Base-by-base conservation (phyloP, 2,113 vertebrate species). In the Chloropsis hardwickii region DNA sequence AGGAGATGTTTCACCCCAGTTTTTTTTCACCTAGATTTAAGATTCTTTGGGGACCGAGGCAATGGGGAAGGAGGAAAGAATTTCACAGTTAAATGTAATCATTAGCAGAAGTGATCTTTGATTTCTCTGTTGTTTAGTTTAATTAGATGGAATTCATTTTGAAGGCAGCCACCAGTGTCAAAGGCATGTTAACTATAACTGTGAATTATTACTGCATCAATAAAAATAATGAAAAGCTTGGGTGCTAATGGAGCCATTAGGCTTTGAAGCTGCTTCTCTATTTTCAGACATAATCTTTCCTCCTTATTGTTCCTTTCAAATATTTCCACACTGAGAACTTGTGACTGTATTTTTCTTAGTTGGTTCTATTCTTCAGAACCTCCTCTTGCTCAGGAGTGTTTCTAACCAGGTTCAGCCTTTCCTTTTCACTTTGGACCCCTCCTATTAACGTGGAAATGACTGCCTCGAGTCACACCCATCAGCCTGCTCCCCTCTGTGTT, bases 151-250 rank as follows among this genome's bases (percentile, higher is more conserved):
- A 90, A 95, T 91, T 95, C 87, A 96, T 96, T 97, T 80, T 0
- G 81, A 87, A 93, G 88, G 91, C 88, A 96, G 86, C 73, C 9
- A 1, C 88, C 87, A 88, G 28, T 73, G 94, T 94, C 93, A 94
- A 84, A 95, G 76, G 88, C 93, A 92, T 6, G 86, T 93, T 95
- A 97, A 85, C 93, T 86, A 81, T 92, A 95, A 94, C 81, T 92
- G 82, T 96, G 94, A 97, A 95, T 96, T 97, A 97, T 96, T 94
- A 94, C 85, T 95, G 88, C 94, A 87, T 92, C 94, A 93, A 94
- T 97, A 97, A 95, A 95, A 96, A 88, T 94, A 97, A 97, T 97
- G 94, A 94, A 94, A 96, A 93, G 92, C 73, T 79, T 90, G 94
- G 92, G 92, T 86, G 80, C 85, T 88, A 93, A 95, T 88, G 60